A percentile compares a stretch with the other conserved stretches of the same genome.
Conservation (phyloP, 2,113 vertebrate genomes). For the Nannospalax galili region DNA sequence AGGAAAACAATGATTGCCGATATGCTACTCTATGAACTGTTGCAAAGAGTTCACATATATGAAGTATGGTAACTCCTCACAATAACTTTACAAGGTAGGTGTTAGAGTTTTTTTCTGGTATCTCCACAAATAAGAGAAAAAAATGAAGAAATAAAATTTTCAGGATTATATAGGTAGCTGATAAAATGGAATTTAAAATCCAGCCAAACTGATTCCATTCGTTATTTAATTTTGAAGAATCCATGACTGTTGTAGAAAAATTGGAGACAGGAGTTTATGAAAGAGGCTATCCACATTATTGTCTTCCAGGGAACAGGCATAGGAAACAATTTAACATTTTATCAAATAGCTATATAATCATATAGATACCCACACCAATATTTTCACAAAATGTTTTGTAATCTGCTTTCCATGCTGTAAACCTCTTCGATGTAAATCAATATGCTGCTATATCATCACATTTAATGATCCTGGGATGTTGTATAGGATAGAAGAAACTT, state of each 20-base stretch:
- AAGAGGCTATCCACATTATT: not conserved
- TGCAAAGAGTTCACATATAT: not conserved
- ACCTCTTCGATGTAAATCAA: not conserved
- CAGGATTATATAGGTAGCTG: not conserved
- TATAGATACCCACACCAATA: not conserved
- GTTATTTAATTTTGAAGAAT: constrained; percentile 5
- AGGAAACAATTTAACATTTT: not conserved
- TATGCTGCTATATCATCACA: not conserved
- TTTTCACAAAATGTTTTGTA: not conserved
- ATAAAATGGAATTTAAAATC: not conserved
- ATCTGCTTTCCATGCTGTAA: not conserved
- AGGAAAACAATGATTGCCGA: not conserved
- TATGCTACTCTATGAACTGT: not conserved
- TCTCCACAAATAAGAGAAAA: not conserved
- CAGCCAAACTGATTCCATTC: not conserved
- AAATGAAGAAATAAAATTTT: not conserved
- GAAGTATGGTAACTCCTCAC: not conserved
- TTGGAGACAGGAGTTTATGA: not conserved
- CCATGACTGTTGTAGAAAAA: constrained; percentile 4
- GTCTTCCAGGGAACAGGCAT: not conserved
- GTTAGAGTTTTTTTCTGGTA: not conserved
- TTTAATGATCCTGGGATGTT: not conserved
- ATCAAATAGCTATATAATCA: not conserved
- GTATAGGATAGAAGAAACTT: not conserved
- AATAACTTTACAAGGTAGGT: not conserved